Evolutionary conservation across 2,113 vertebrate genomes (phyloP).

Genomic region (Hippocampus abdominalis): DNA sequence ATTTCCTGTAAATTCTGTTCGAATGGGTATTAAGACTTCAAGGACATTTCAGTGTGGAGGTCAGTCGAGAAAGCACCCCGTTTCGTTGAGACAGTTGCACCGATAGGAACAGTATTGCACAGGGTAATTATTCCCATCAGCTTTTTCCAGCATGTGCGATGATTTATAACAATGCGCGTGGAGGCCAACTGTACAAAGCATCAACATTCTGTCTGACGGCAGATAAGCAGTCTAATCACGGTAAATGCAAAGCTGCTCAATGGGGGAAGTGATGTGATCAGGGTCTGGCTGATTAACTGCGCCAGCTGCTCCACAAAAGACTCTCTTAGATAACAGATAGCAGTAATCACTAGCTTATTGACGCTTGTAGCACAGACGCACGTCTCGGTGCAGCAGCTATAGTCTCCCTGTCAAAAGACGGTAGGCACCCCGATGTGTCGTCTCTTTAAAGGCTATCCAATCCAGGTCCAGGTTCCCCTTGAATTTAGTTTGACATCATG

Average conservation of each 20-base stretch:
- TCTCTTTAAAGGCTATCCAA: neutral
- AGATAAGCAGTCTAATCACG: constrained; percentile 58
- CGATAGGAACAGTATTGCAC: constrained; percentile 1
- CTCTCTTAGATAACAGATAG: constrained; percentile 47
- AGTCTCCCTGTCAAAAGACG: constrained; percentile 5
- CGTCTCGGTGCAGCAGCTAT: constrained; percentile 9
- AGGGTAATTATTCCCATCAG: constrained; percentile 12
- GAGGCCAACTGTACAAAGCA: constrained; percentile 11
- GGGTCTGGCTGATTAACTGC: constrained; percentile 55
- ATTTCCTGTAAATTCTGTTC: too few species aligned
- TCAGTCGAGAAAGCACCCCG: neutral
- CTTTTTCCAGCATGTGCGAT: neutral
- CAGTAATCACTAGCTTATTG: constrained; percentile 56
- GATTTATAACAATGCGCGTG: neutral
- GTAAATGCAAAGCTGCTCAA: constrained; percentile 52
- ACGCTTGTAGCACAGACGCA: constrained; percentile 28
- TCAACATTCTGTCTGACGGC: constrained; percentile 19
- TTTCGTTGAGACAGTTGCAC: neutral
- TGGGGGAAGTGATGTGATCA: constrained; percentile 48
- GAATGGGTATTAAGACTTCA: too few species aligned
- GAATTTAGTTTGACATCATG: neutral
- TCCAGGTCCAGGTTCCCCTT: neutral
- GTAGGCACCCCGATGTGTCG: neutral
- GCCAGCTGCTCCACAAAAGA: constrained; percentile 54
- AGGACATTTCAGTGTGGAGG: too few species aligned